Evolutionary conservation across 2,113 vertebrate species (phyloP).

Genomic region (Notiomystis cincta): DNA sequence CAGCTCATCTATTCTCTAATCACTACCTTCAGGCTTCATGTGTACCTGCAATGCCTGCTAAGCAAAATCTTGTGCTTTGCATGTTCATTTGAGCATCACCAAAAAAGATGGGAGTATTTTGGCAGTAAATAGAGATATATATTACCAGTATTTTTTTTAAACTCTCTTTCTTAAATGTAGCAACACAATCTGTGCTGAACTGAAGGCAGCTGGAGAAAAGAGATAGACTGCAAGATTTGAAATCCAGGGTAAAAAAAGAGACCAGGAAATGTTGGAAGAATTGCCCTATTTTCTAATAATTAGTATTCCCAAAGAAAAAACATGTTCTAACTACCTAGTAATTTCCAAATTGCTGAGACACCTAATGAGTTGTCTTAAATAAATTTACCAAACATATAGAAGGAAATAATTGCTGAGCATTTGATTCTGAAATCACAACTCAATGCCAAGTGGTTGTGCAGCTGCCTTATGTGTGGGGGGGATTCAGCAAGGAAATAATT

Average conservation of each 20-base stretch:
- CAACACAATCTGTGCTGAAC: background rate
- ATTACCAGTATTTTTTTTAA: background rate
- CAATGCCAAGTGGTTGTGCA: background rate
- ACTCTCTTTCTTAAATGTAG: background rate
- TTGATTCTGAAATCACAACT: conserved; percentile 30
- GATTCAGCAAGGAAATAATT: background rate
- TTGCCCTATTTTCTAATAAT: conserved; percentile 45
- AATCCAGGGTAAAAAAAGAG: background rate
- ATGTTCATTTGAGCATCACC: background rate
- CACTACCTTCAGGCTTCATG: background rate
- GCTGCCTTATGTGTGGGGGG: background rate
- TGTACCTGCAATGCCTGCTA: background rate
- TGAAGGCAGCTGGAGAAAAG: background rate
- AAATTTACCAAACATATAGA: conserved; percentile 34
- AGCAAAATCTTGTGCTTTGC: background rate
- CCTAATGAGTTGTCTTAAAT: conserved; percentile 41
- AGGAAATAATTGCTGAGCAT: conserved; percentile 48
- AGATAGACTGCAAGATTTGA: background rate
- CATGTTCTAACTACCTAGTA: conserved; percentile 13
- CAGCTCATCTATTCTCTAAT: rapidly evolving
- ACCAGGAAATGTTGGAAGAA: background rate
- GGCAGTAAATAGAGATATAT: background rate
- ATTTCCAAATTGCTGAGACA: conserved; percentile 56
- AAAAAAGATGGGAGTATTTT: background rate
- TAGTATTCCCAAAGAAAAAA: conserved; percentile 23